These are phyloP conservation scores for Ibidorhyncha struthersii DNA, from an alignment of 2,113 vertebrate species.

Conservation along the genomic window DNA sequence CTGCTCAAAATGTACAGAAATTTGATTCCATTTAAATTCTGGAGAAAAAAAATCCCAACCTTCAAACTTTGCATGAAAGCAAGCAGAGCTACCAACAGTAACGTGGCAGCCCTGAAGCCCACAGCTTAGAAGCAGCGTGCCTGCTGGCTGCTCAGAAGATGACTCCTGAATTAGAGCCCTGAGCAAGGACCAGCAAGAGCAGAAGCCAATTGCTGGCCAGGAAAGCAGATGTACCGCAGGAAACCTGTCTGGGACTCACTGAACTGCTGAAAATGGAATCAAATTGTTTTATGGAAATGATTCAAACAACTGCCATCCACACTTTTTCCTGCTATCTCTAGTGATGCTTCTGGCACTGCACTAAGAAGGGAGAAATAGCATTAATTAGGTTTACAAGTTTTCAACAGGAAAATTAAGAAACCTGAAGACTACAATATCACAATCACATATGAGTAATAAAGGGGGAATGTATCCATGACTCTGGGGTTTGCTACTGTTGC, in stretches of 20 bases:
- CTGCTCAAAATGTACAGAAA: background rate
- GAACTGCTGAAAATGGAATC: background rate
- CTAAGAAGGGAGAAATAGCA: background rate
- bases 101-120: background rate
- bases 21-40: background rate
- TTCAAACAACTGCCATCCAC: background rate
- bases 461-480: background rate
- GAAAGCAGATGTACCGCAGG: background rate
- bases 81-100: background rate
- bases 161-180: background rate
- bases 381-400: background rate
- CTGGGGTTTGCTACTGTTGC: background rate
- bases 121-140: background rate
- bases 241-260: background rate
- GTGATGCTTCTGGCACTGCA: background rate
- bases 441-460: background rate
- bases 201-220: background rate
- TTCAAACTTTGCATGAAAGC: background rate
- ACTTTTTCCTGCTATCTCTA: background rate
- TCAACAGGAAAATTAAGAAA: background rate
- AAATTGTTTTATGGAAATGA: background rate
- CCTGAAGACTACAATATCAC: background rate
- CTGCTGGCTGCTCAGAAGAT: background rate
- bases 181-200: background rate
- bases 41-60: background rate